A percentile compares a stretch with the other conserved stretches of the same genome.
phyloP scores from a whole-genome alignment of 2,797 vertebrate genomes.

The Hapalemur alaotrensis region DNA sequence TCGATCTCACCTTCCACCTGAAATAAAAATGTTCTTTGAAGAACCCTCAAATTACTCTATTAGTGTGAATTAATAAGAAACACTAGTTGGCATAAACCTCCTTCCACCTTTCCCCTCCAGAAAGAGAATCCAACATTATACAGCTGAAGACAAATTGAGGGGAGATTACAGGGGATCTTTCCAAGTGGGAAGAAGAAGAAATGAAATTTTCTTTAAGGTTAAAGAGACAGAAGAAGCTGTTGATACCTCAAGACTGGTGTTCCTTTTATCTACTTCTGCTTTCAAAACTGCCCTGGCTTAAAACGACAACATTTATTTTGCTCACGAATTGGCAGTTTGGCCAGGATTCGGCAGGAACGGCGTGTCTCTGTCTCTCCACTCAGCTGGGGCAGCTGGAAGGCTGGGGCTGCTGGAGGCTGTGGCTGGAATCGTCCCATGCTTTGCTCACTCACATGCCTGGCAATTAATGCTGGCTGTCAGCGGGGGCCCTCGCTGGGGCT shows the following conservation, averaged over 20 bases:
- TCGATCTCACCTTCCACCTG: not conserved
- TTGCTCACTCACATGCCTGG: not conserved
- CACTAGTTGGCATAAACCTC: not conserved
- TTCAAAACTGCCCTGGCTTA: constrained; percentile 12
- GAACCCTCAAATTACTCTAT: not conserved
- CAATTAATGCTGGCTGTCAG: not conserved
- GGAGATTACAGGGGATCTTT: not conserved
- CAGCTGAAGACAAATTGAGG: not conserved
- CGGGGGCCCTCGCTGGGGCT: not conserved
- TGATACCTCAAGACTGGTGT: not conserved
- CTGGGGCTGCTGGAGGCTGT: not conserved
- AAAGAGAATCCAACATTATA: not conserved
- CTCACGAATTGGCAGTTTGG: constrained; percentile 25
- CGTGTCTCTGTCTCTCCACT: not conserved
- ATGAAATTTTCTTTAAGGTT: not conserved
- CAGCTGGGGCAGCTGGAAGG: not conserved
- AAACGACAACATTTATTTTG: constrained; percentile 44
- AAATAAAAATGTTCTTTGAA: not conserved
- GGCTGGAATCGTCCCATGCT: not conserved
- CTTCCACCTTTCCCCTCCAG: not conserved
- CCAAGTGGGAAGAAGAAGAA: not conserved
- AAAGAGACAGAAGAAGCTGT: not conserved
- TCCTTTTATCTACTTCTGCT: constrained; percentile 34
- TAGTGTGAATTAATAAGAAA: not conserved
- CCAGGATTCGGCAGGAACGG: not conserved